Conservation (phyloP, 2,113 vertebrate species). For the Corythornis madagascariensis region DNA sequence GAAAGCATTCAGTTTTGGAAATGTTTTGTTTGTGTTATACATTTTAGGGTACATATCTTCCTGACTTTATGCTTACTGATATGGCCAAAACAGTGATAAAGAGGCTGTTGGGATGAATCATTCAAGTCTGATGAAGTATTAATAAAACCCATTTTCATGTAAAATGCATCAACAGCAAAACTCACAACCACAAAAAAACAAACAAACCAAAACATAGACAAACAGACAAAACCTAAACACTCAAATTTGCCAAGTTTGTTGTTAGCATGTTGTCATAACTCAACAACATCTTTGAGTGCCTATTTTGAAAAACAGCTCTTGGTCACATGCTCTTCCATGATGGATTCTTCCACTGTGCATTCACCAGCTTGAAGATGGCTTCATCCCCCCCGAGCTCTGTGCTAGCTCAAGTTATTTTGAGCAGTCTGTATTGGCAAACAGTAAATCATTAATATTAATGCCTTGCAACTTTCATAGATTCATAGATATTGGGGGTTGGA, state of each 20-base stretch:
- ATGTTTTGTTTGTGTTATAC: neutral
- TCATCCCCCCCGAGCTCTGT: neutral
- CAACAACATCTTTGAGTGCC: neutral
- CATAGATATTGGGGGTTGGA: too few relatives aligned
- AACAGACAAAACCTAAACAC: too few relatives aligned
- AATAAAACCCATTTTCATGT: neutral
- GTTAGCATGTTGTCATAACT: neutral
- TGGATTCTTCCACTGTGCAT: neutral
- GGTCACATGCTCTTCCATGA: neutral
- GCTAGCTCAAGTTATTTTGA: neutral
- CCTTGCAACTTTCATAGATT: neutral
- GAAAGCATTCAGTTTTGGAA: neutral
- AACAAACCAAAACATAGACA: too few relatives aligned
- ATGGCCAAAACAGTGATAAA: neutral
- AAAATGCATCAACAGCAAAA: neutral
- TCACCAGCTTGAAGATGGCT: neutral
- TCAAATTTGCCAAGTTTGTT: neutral
- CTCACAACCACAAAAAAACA: neutral
- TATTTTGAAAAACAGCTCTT: neutral
- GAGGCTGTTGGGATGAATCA: fast-evolving
- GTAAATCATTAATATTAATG: slow-evolving; percentile 4
- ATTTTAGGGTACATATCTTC: neutral
- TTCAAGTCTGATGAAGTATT: neutral
- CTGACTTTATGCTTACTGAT: neutral
- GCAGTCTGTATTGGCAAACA: neutral